Conservation (phyloP, 2,113 vertebrate species). For the Takifugu flavidus region DNA sequence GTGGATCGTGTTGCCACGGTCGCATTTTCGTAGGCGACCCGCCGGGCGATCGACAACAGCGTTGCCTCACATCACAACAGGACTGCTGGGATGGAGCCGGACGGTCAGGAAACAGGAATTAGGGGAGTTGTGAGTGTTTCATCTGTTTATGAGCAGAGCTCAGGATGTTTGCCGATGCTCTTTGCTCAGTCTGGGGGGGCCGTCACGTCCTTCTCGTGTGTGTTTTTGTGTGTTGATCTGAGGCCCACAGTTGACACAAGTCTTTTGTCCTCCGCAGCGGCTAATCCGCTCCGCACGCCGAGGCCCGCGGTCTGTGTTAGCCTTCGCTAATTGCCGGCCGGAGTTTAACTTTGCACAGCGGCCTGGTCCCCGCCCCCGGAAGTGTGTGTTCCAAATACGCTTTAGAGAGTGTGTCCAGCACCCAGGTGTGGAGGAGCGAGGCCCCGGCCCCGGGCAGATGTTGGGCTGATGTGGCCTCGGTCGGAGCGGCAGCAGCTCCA, state of each 20-base stretch:
- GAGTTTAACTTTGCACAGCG: conserved; percentile 53
- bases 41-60: too few relatives aligned
- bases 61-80: too few relatives aligned
- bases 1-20: too few relatives aligned
- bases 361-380: conserved; percentile 50
- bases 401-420: conserved; percentile 69
- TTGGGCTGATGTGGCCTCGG: neutral
- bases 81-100: too few relatives aligned
- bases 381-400: conserved; percentile 68
- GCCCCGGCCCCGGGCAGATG: conserved; percentile 33
- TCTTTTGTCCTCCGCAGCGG: conserved; percentile 44
- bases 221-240: conserved; percentile 26
- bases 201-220: conserved; percentile 26
- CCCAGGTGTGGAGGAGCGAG: conserved; percentile 57
- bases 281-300: conserved; percentile 41
- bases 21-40: too few relatives aligned
- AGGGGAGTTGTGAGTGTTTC: too few relatives aligned
- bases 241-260: conserved; percentile 31
- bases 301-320: conserved; percentile 65
- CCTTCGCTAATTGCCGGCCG: conserved; percentile 65
- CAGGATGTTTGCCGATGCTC: conserved; percentile 66
- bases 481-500: too few relatives aligned
- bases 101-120: neutral
- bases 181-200: conserved; percentile 63
- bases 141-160: conserved; percentile 42